Conservation (phyloP, 2,113 vertebrate genomes). For the Columba janthina region DNA sequence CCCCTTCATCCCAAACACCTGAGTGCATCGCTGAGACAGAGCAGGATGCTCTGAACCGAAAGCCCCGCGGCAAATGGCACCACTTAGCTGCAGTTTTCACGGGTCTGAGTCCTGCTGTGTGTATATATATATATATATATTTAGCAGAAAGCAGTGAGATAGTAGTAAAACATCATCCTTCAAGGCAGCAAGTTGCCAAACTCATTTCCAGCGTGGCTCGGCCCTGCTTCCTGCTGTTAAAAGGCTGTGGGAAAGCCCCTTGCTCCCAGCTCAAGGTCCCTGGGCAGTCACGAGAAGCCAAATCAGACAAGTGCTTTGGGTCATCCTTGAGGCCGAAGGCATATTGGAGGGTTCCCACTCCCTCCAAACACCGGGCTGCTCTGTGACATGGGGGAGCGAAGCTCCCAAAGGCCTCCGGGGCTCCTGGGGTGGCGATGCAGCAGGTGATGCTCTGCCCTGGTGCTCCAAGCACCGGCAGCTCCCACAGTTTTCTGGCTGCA, state of each 20-base stretch:
- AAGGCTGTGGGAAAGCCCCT: background rate
- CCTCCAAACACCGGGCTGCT: background rate
- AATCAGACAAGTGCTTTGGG: background rate
- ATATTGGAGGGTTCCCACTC: background rate
- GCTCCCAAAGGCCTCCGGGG: too few relatives aligned
- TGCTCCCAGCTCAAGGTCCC: rapidly evolving
- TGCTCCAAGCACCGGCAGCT: too few relatives aligned
- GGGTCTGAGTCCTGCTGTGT: background rate
- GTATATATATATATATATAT: too few relatives aligned
- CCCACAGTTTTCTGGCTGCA: background rate
- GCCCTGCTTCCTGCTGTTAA: background rate
- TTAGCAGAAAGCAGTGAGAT: background rate
- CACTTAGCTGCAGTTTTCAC: background rate
- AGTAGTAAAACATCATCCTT: background rate
- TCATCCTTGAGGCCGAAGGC: background rate
- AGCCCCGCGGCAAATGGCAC: background rate
- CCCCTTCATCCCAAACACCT: background rate
- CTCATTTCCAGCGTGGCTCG: background rate
- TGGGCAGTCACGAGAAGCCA: rapidly evolving
- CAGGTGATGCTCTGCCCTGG: background rate
- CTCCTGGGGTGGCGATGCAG: background rate
- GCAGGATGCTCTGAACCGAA: background rate
- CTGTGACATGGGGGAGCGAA: rapidly evolving
- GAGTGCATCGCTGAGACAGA: background rate
- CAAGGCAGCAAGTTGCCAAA: background rate